Base-by-base conservation (phyloP, 2,797 vertebrate genomes). In the Bryconaethiops microstoma region DNA sequence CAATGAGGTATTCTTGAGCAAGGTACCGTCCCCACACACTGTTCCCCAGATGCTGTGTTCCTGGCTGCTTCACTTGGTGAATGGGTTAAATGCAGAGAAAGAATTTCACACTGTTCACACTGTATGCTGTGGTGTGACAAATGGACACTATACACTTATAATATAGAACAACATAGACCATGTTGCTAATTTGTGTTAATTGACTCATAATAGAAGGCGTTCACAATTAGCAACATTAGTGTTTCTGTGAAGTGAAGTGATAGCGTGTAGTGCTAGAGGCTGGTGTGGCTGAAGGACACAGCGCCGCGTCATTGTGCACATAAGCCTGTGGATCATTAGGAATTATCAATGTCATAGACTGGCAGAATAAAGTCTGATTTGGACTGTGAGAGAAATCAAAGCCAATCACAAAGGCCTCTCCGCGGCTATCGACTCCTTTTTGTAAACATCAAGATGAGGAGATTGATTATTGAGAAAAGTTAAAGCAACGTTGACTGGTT, bases 381-480 rank as follows among this genome's bases (percentile, higher is more conserved):
- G 80, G 73, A 35, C 72, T 29, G 62, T 52, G 39, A 64, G 63
- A 74, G 79, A 82, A 86, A 82, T 84, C 82, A 87, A 85, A 87
- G 82, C 65, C 82, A 87, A 84, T 86, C 86, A 80, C 75, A 83
- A 82, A 84, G 80, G 65, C 73, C 80, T 84, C 84, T 69, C 70
- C 75, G 45, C 85, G 84, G 87, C 65, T 93, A 95, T 94, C 84
- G 93, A 94, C 91, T 92, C 85, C 92, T 92, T 92, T 94, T 94
- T 91, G 92, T 93, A 91, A 93, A 93, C 93, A 94, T 94, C 93
- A 91, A 93, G 93, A 92, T 88, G 91, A 92, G 92, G 84, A 86
- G 83, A 95, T 94, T 91, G 93, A 94, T 95, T 94, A 94, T 92
- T 87, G 93, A 91, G 89, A 92, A 87, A 90, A 90, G 90, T 91